Base-by-base conservation (phyloP, 1,140 invertebrate species). In the Drosophila repleta region DNA sequence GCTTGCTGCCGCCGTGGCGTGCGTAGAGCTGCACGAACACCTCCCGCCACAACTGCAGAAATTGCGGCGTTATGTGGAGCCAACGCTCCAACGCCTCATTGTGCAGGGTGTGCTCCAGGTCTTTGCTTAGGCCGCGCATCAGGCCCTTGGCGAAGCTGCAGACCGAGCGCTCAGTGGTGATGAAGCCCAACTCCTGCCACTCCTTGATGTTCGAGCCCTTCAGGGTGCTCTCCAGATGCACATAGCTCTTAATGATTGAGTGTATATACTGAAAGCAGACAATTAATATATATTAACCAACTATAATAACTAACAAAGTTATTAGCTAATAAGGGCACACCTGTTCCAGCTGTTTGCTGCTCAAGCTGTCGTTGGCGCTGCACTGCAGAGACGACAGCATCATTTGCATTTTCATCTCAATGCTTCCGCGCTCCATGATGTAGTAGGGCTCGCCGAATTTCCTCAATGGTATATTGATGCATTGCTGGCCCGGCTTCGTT, bases 131-230 rank as follows among this genome's bases (percentile, higher is more conserved):
- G 60, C 85, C 79, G n/a, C 85, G 73, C 15, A 92, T 92, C 7
- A 93, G 83, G 0, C 93, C 93, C 76, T 93, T 93, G 7, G 93
- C 93, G 52, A 94, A 79, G 1, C 92, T 92, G 69, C 92, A 92
- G 3, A 93, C 91, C 20, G 93, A 92, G 0, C 92, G 92, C 49
- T 93, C 93, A 18, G 90, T 91, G 2, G 92, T 93, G 3, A 90
- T 81, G 60, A 93, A 94, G 1, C 93, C 93, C 60, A 93, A 91
- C 18, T 92, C 91, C 6, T 93, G 90, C 93, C 93, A 94, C 4
- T 88, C 90, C 41, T 91, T 83, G 53, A 90, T 92, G 11, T 90
- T 88, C 0, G 92, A 85, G 6, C 78, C 77, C 11, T 90, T 85
- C 6, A 77, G 60, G 2, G 79, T 73, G 57, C 69, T 62, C 32